These are phyloP conservation scores for Platycnemis pennipes DNA, from an alignment of 2,888 invertebrate genomes.

Conservation along the genomic window DNA sequence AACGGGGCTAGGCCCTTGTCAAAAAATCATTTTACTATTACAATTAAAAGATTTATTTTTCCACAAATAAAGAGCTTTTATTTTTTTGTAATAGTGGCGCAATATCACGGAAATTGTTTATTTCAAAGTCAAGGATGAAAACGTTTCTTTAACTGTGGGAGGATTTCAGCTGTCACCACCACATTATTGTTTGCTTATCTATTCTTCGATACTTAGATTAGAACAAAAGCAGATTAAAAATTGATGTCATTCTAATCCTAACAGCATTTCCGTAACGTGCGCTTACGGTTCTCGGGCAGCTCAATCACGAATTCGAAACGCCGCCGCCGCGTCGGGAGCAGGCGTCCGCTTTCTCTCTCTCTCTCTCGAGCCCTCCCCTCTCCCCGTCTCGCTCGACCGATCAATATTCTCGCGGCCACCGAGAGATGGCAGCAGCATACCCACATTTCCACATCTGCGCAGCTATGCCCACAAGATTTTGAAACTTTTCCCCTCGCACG, in stretches of 20 bases:
- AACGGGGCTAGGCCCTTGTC: no score
- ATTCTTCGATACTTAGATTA: no score
- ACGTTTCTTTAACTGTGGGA: no score
- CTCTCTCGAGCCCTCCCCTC: neutral
- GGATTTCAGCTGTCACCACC: no score
- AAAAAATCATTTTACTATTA: no score
- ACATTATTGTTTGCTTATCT: no score
- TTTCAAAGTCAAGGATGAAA: no score
- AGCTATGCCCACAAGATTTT: neutral
- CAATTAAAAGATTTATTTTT: no score
- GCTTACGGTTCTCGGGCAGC: neutral
- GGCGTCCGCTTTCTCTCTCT: neutral
- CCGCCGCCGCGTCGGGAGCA: neutral
- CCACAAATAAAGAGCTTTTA: no score
- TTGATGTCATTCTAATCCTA: neutral
- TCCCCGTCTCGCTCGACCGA: neutral
- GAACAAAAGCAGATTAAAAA: no score
- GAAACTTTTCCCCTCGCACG: neutral
- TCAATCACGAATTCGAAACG: neutral
- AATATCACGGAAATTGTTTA: no score
- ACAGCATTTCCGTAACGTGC: neutral
- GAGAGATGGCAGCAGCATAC: constrained; percentile 30
- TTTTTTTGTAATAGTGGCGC: no score
- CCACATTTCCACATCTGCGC: neutral
- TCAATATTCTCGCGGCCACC: neutral